Evolutionary conservation across 2,888 invertebrate species (phyloP), one percentile per base, ranked within the genome.

Genomic region (Pollenia angustigena): DNA sequence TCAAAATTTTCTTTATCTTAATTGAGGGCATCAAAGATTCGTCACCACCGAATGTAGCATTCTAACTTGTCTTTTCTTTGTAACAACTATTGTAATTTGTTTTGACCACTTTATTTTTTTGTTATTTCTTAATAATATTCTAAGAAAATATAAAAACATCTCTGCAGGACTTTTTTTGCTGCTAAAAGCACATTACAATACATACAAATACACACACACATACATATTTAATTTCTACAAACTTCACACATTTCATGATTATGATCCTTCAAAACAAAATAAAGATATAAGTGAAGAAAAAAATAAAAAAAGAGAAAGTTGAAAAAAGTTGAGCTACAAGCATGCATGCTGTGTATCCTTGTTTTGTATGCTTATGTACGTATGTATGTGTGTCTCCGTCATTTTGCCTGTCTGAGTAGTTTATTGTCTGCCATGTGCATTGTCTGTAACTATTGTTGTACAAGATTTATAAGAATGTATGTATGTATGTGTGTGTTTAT

Each of bases 391-490:
- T 60, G 16, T 60, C 6, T 9, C 16, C 50, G 50, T 71, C 54
- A 50, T 80, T 40, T 46, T 71, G 58, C 16, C 68, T 60, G 68
- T 46, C 69, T 54, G 42, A 54, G 50, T 32, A 79, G 72, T 72
- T 72, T 71, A 79, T 81, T 76, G 71, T 81, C 64, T 82, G 60
- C 16, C 23, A 64, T 66, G n/a, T 58, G 14, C 42, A 68, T 66
- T 76, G 71, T 76, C 64, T 81, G 66, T 74, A 79, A 44, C 72
- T 56, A 32, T 76, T 78, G 64, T 71, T 40, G 10, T 72, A 32
- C 32, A 12, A 75, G 48, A n/a, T 75, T 62, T 12, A 9, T n/a
- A 52, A 75, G 42, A 32, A n/a, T 68, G 1, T 68, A 14, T 50
- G 42, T n/a, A 3, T 60, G 4, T 42, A 16, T 74, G 32, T 32